These are phyloP conservation scores for Pangasianodon hypophthalmus DNA, from an alignment of 2,113 vertebrate genomes.

Conservation along the genomic window DNA sequence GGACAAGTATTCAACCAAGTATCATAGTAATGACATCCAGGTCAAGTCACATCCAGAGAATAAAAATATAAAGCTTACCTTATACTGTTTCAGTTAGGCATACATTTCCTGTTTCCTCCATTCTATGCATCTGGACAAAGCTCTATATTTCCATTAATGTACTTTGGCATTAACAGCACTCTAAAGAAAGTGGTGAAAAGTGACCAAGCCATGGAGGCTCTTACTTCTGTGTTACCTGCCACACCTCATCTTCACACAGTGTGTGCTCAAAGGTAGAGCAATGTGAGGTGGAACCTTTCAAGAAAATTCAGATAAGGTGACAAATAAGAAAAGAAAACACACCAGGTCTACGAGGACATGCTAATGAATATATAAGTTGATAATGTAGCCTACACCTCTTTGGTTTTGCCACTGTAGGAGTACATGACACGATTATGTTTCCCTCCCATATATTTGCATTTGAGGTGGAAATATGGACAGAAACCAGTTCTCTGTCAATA, in stretches of 20 bases:
- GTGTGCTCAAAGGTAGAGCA: slow-evolving; percentile 11
- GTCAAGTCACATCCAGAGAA: background rate
- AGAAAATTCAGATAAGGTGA: slow-evolving; percentile 16
- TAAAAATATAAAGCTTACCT: slow-evolving; percentile 3
- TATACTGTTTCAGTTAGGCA: background rate
- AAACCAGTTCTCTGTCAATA: slow-evolving; percentile 53
- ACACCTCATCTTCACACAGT: slow-evolving; percentile 58
- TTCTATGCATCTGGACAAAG: background rate
- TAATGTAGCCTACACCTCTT: background rate
- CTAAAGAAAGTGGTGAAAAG: background rate
- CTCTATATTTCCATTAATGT: background rate
- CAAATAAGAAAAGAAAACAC: background rate
- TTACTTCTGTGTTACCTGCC: slow-evolving; percentile 36
- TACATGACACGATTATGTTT: background rate
- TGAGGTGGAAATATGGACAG: slow-evolving; percentile 12
- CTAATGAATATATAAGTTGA: background rate
- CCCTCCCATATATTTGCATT: slow-evolving; percentile 34
- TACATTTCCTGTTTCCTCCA: slow-evolving; percentile 1
- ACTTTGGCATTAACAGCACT: background rate
- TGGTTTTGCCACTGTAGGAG: background rate
- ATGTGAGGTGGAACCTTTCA: slow-evolving; percentile 9
- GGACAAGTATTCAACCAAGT: background rate
- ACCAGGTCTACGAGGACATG: background rate
- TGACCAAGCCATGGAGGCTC: slow-evolving; percentile 13
- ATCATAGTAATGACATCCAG: background rate